Base-by-base conservation (phyloP, 2,113 vertebrate genomes). In the Nerophis lumbriciformis region DNA sequence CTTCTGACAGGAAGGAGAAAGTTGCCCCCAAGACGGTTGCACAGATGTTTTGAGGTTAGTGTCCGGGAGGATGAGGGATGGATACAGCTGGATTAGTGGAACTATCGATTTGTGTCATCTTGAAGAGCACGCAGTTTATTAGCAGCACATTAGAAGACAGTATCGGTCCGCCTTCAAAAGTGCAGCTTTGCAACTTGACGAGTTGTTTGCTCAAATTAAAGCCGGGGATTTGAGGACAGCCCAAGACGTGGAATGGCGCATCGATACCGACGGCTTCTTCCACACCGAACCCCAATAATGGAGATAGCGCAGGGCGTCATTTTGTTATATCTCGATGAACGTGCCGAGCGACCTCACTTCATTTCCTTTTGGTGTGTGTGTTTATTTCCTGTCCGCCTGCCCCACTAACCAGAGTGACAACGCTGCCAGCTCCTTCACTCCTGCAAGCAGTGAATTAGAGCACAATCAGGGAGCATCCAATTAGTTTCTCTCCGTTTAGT, bases 21-120 rank as follows among this genome's bases (percentile, higher is more conserved):
- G 66, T 83, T 74, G 75, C 73, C 80, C 84, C 70, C 57, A 77
- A 86, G 83, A 83, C 77, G 80, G 82, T 78, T 84, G 79, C 81
- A 72, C 70, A 49, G 75, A 83, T 28, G 28, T 75, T 85, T 85
- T 84, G 80, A 84, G 79, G 80, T 84, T 82, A 74, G 79, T 82
- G 79, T 88, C 83, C 82, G 71, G 61, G 55, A 61, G 84, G 86
- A 88, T 89, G 84, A 88, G 76, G 73, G 74, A 83, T 81, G 85
- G 86, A 84, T 85, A 84, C 73, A 72, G 68, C 65, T 44, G 87
- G 88, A 90, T 90, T 89, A 90, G 83, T 85, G 71, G 67, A 82
- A 79, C 73, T 81, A 90, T 90, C 87, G 88, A 90, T 90, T 84
- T 83, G 72, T 85, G 87, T 85, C 83, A 89, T 80, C 64, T 67